Base-by-base conservation (phyloP, 2,113 vertebrate genomes). In the Neopipo cinnamomea region DNA sequence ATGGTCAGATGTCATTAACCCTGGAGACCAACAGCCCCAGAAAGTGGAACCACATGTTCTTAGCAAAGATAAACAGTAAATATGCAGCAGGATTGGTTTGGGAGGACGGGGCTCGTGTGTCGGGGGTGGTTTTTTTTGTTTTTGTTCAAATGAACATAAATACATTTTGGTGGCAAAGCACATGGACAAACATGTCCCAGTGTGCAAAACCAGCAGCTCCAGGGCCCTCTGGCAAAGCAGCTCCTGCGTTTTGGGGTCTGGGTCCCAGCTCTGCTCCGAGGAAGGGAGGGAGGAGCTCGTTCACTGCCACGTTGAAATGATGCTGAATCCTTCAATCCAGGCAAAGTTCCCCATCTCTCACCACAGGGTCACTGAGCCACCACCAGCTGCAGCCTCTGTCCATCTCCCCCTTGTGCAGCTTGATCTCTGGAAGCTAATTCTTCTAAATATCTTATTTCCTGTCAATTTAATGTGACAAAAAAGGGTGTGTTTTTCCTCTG, bases 31-130 rank as follows among this genome's bases (percentile, higher is more conserved):
- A 61, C 95, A 97, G 95, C 94, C 90, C 78, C 41, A 89, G 89
- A 97, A 98, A 98, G 97, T 97, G 97, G 96, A 98, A 98, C 97
- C 97, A 98, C 81, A 97, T 98, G 98, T 97, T 95, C 42, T 44
- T 41, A 78, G 91, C 76, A 67, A 95, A 96, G 94, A 97, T 47
- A 97, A 94, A 97, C 56, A 95, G 62, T 61, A 95, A 96, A 97
- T 49, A 4, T 39, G 72, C 71, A 62, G 27, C 8, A 35, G 85
- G 56, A 11, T 6, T 3, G n/a, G 19, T 50, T 77, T 86, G 71
- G 14, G 85, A 42, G 68, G 56, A 71, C 0, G 1, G 41, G 72
- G 53, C 17, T 84, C 24, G 30, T 31, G 53, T 61, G 61, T 30
- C 20, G 59, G 33, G 31, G 20, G 12, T 14, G 47, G 22, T 10